Percentiles rank a stretch among this genome's conserved stretches.
phyloP scores from a whole-genome alignment of 92 coral and sea anemone genomes.

The Nematostella vectensis region DNA sequence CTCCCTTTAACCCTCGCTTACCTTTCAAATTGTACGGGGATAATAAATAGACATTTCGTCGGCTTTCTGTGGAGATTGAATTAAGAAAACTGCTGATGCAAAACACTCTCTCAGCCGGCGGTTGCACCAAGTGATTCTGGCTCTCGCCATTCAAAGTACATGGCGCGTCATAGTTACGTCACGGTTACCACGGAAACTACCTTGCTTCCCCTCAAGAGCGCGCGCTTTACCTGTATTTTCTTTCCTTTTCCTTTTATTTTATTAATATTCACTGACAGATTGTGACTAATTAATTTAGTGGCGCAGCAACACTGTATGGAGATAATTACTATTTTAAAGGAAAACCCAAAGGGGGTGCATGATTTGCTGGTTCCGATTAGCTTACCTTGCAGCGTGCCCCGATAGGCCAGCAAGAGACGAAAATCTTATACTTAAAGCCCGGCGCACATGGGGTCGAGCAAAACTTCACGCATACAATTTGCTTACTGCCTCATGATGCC shows the following conservation, averaged over 20 bases:
- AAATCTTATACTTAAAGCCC: too few species aligned
- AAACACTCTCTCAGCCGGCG: conserved; percentile 13
- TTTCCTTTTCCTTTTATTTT: too few species aligned
- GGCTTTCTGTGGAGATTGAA: not conserved
- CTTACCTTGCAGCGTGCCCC: too few species aligned
- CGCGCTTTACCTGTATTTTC: not conserved
- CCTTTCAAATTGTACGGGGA: conserved; percentile 1
- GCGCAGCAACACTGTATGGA: conserved; percentile 7
- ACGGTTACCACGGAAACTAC: conserved; percentile 56
- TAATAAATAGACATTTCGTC: not conserved
- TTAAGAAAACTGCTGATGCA: conserved; percentile 6
- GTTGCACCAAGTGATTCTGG: conserved; percentile 32
- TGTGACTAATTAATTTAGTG: conserved; percentile 38
- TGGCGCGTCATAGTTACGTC: conserved; percentile 81
- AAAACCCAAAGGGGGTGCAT: too few species aligned
- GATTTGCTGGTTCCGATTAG: too few species aligned
- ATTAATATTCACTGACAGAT: too few species aligned
- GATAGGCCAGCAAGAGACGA: too few species aligned
- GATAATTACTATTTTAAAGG: conserved; percentile 3
- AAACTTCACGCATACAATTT: too few species aligned
- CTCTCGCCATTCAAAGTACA: conserved; percentile 81
- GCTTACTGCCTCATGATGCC: too few species aligned
- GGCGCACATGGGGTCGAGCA: too few species aligned
- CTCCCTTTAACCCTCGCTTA: not conserved
- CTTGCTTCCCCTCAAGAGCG: conserved; percentile 11